Evolutionary conservation across 2,797 vertebrate genomes (phyloP).

Genomic region (Oryzias sinensis): DNA sequence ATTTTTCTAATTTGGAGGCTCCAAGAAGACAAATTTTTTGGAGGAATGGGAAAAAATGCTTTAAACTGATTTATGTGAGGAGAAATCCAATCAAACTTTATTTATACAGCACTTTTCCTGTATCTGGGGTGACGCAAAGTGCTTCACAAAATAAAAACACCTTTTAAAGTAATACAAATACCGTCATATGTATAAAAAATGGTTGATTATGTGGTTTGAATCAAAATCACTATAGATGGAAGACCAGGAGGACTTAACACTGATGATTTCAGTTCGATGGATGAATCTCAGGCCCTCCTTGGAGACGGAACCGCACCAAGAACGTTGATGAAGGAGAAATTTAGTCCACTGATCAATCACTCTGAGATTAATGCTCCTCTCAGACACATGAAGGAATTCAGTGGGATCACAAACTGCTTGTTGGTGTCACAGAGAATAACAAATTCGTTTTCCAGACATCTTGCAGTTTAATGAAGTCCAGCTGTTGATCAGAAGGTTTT

Average conservation of each 20-base stretch:
- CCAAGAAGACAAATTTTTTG: not conserved
- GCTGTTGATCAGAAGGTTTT: constrained; percentile 11
- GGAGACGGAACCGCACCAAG: constrained; percentile 61
- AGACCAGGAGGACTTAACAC: constrained; percentile 34
- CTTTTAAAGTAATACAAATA: too few relatives aligned
- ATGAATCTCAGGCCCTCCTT: constrained; percentile 54
- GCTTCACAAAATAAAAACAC: too few relatives aligned
- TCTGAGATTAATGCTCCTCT: constrained; percentile 39
- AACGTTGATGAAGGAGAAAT: constrained; percentile 45
- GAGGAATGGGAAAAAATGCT: not conserved
- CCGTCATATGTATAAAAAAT: too few relatives aligned
- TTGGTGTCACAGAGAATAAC: constrained; percentile 26
- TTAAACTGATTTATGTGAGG: not conserved
- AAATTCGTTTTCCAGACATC: constrained; percentile 29
- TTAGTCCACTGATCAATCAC: constrained; percentile 53
- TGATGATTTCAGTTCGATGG: constrained; percentile 51
- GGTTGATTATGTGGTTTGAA: constrained; percentile 4
- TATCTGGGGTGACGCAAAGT: too few relatives aligned
- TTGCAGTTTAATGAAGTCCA: constrained; percentile 17
- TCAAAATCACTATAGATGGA: constrained; percentile 15
- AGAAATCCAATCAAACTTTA: constrained; percentile 1
- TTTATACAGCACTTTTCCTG: too few relatives aligned
- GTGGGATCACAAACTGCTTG: constrained; percentile 40
- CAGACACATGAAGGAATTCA: constrained; percentile 39
- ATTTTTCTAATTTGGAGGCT: too few relatives aligned